A percentile compares a stretch with the other conserved stretches of the same genome.
These are phyloP conservation scores for Anguilla japonica DNA, from an alignment of 2,113 vertebrate species.

Conservation along the genomic window DNA sequence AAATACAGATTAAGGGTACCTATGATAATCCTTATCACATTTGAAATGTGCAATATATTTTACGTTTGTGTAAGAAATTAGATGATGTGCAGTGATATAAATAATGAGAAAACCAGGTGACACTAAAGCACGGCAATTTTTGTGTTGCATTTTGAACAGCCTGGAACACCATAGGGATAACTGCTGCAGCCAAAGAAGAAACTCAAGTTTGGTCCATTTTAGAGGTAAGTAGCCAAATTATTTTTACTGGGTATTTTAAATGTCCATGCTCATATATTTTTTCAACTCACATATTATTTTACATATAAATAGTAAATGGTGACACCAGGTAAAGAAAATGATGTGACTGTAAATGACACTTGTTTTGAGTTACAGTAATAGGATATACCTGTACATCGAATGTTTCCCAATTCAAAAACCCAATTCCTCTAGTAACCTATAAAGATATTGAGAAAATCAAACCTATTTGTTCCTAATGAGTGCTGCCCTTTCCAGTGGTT, in stretches of 20 bases:
- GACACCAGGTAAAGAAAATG: neutral
- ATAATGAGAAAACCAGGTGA: slow-evolving; percentile 30
- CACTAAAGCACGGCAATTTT: neutral
- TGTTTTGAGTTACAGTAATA: neutral
- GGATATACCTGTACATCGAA: neutral
- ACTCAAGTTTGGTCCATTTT: slow-evolving; percentile 61
- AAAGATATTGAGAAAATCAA: neutral
- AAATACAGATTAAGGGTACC: slow-evolving; percentile 43
- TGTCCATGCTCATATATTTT: slow-evolving; percentile 20
- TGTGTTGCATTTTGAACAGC: slow-evolving; percentile 1
- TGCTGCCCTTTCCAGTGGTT: neutral
- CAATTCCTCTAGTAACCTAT: neutral
- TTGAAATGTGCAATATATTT: slow-evolving; percentile 47
- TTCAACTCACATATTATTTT: neutral
- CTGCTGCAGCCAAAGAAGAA: slow-evolving; percentile 3
- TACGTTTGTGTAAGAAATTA: slow-evolving; percentile 27
- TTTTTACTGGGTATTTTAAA: neutral
- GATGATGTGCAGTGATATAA: slow-evolving; percentile 17
- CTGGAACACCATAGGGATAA: neutral
- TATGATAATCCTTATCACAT: slow-evolving; percentile 42
- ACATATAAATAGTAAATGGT: neutral
- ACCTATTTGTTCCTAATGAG: neutral
- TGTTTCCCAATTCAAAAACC: neutral
- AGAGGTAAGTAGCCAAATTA: slow-evolving; percentile 42
- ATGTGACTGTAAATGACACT: neutral